These are phyloP conservation scores for Watsonalla cultraria DNA, from an alignment of 2,888 invertebrate species.

Conservation along the genomic window DNA sequence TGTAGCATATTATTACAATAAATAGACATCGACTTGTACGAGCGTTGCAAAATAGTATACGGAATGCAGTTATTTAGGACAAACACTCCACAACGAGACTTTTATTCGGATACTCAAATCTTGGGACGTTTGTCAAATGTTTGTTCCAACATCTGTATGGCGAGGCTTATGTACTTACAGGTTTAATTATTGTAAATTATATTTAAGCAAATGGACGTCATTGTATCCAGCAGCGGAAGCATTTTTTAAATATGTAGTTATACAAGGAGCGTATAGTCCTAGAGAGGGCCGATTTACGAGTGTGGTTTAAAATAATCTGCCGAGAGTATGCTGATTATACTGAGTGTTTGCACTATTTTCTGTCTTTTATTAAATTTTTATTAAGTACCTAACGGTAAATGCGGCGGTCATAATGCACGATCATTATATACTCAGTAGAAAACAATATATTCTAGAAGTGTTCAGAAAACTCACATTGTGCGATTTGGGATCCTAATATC, in stretches of 20 bases:
- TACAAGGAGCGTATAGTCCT: not conserved
- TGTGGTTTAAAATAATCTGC: too few species aligned
- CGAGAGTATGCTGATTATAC: too few species aligned
- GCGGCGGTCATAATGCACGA: too few species aligned
- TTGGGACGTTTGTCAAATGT: conserved; percentile 13
- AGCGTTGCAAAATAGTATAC: conserved; percentile 42
- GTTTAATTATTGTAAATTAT: conserved; percentile 4
- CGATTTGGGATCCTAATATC: too few species aligned
- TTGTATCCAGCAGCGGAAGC: not conserved
- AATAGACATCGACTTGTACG: conserved; percentile 40
- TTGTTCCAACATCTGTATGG: conserved; percentile 15
- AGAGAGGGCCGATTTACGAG: too few species aligned
- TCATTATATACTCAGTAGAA: too few species aligned
- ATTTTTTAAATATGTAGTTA: not conserved
- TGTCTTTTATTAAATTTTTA: too few species aligned
- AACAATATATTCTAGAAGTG: too few species aligned
- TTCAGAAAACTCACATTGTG: too few species aligned
- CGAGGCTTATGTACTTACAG: conserved; percentile 35
- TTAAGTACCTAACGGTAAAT: too few species aligned
- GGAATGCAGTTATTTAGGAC: conserved; percentile 9
- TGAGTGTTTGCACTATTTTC: too few species aligned
- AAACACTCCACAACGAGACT: conserved; percentile 14
- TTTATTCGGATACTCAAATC: too few species aligned
- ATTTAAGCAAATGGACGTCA: conserved; percentile 33
- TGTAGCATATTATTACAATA: conserved; percentile 16